Evolutionary conservation across 2,888 invertebrate species (phyloP), one percentile per base, ranked within the genome.

Genomic region (Megastigmus dorsalis): DNA sequence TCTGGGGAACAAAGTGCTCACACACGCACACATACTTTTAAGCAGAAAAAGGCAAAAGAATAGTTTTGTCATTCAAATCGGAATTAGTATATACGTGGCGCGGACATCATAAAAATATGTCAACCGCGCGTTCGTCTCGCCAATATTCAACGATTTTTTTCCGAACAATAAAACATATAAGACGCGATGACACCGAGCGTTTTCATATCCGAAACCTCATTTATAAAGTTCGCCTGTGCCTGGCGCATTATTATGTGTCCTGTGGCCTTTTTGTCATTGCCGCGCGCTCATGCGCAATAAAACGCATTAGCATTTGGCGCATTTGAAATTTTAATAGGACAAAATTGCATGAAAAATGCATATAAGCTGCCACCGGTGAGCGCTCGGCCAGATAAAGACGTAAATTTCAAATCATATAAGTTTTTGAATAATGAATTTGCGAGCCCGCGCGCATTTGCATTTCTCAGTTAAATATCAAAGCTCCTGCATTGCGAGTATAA

Each of bases 261-360:
- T n/a, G n/a, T n/a, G n/a, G n/a, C n/a, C n/a, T n/a, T n/a, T n/a
- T n/a, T n/a, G n/a, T n/a, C n/a, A n/a, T n/a, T n/a, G n/a, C n/a
- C n/a, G n/a, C n/a, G n/a, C n/a, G n/a, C n/a, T n/a, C n/a, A 54
- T 43, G 43, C 43, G 68, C 63, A 68, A 74, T 74, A 62, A 68
- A 71, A 68, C n/a, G 30, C 23, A 50, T 55, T 73, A 43, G 45
- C 73, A 33, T 57, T 66, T 38, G 23, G 15, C 41, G 52, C 23
- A 74, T 74, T 74, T 69, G 28, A 74, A 65, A 52, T 69, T 74
- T 69, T 69, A 69, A 74, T 74, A 69, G n/a, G n/a, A n/a, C n/a
- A 57, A 50, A 10, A 55, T 52, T 55, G 15, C 65, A 69, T 69
- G 65, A 65, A 69, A 74, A 65, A 74, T 74, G 59, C 69, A 63